A percentile compares a stretch with the other conserved stretches of the same genome.
phyloP scores from a whole-genome alignment of 1,140 invertebrate genomes.

The Panulirus ornatus region DNA sequence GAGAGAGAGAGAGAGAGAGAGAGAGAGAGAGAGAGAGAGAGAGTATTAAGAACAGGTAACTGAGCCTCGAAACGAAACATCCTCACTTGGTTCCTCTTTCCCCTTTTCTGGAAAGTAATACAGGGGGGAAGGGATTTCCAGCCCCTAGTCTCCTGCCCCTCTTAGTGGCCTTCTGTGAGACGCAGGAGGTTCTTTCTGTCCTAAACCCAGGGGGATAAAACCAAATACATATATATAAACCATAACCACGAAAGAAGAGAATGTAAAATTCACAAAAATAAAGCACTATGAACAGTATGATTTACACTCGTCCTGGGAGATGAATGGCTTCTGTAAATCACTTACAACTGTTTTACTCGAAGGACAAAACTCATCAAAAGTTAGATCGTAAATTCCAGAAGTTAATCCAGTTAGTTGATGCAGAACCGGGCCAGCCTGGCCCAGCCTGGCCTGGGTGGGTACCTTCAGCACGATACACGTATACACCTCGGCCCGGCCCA shows the following conservation, averaged over 20 bases:
- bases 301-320: too few species aligned
- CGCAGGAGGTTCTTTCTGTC: too few species aligned
- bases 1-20: conserved; percentile 37
- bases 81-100: background rate
- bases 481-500: background rate
- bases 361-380: conserved; percentile 5
- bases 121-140: too few species aligned
- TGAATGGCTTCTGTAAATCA: background rate
- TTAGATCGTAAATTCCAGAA: background rate
- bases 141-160: too few species aligned
- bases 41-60: background rate
- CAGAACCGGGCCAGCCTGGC: background rate
- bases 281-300: too few species aligned
- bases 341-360: conserved; percentile 16
- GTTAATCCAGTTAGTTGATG: background rate
- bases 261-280: too few species aligned
- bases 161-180: too few species aligned
- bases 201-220: too few species aligned
- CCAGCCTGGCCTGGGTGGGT: background rate
- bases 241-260: background rate
- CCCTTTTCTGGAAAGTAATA: background rate
- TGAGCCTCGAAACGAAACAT: background rate
- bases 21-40: conserved; percentile 38
- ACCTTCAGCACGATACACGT: background rate
- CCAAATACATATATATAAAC: background rate